Evolutionary conservation across 2,888 invertebrate genomes (phyloP).

Genomic region (Drosophila histrio): DNA sequence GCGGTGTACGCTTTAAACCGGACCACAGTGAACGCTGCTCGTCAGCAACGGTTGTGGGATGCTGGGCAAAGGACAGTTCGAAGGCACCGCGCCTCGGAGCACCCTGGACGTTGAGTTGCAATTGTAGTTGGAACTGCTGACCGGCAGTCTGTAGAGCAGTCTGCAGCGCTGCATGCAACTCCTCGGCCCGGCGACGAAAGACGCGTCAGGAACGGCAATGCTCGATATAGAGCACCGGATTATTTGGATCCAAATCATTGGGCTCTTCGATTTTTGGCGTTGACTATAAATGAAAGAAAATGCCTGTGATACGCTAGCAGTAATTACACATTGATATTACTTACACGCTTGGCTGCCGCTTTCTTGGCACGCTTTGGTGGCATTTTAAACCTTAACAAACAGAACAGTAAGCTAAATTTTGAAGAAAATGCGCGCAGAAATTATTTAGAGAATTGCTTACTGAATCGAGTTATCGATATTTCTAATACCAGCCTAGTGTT

Average conservation of each 20-base stretch:
- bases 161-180: constrained; percentile 72
- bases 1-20: constrained; percentile 81
- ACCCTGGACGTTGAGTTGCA: constrained; percentile 77
- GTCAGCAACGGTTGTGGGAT: constrained; percentile 41
- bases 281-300: not conserved
- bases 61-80: constrained; percentile 71
- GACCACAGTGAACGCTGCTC: constrained; percentile 77
- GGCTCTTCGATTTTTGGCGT: not conserved
- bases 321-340: not conserved
- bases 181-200: constrained; percentile 81
- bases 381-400: not conserved
- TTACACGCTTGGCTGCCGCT: constrained; percentile 14
- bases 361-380: constrained; percentile 38
- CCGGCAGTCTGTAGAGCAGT: constrained; percentile 57
- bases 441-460: not conserved
- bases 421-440: constrained; percentile 23
- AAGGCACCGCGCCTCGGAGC: constrained; percentile 81
- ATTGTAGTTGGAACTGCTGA: constrained; percentile 64
- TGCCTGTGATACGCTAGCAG: not conserved
- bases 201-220: constrained; percentile 83
- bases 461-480: not conserved
- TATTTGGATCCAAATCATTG: constrained; percentile 32
- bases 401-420: not conserved
- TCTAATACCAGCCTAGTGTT: not conserved
- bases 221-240: constrained; percentile 80